phyloP scores from a whole-genome alignment of 1,140 invertebrate genomes.

The Trichogramma pretiosum region DNA sequence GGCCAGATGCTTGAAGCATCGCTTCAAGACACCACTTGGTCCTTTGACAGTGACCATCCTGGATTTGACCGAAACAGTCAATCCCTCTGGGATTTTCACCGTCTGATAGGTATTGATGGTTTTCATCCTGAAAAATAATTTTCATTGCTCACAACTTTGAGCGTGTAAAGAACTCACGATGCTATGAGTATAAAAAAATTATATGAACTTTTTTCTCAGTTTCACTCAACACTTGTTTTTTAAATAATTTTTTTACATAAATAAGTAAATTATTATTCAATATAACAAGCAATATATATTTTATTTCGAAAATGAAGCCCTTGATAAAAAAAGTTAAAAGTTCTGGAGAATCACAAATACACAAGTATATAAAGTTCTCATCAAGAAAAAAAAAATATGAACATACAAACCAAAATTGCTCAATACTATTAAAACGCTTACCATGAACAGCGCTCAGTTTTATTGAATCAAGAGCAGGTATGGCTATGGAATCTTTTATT shows the following conservation, averaged over 20 bases:
- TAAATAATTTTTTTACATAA: neutral
- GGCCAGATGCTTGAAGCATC: slow-evolving; percentile 90
- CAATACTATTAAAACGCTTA: neutral
- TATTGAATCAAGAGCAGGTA: neutral
- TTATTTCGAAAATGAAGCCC: neutral
- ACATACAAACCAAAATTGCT: neutral
- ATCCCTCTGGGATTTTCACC: slow-evolving; percentile 83
- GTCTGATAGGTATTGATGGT: slow-evolving; percentile 88
- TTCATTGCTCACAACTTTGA: too few species aligned
- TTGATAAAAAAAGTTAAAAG: neutral
- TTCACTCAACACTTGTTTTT: too few species aligned
- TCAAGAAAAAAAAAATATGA: neutral
- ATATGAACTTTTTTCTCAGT: too few species aligned
- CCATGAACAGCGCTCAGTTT: neutral
- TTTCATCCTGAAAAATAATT: slow-evolving; percentile 74
- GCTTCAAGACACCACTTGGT: slow-evolving; percentile 78
- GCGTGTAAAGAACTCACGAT: too few species aligned
- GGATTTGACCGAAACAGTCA: slow-evolving; percentile 81
- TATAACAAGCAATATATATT: neutral
- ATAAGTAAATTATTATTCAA: neutral
- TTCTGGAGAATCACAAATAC: neutral
- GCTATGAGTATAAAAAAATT: too few species aligned
- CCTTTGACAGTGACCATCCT: slow-evolving; percentile 90
- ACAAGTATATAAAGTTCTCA: neutral
- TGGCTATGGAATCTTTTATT: neutral